Evolutionary conservation across 2,797 vertebrate genomes (phyloP).

Genomic region (Leontocebus nigricollis): DNA sequence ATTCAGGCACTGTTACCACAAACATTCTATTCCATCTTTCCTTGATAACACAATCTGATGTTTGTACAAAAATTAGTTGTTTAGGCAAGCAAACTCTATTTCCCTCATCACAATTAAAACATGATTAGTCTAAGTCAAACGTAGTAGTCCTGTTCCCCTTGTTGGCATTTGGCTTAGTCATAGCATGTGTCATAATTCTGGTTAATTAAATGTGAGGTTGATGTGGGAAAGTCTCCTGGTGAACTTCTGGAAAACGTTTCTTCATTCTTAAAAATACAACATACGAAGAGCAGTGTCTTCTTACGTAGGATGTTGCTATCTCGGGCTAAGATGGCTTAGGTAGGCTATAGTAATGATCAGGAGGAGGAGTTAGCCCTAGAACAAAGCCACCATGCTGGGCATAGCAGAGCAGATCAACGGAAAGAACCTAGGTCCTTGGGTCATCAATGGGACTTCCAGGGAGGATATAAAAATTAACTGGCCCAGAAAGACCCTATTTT

Average conservation of each 20-base stretch:
- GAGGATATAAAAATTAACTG: neutral
- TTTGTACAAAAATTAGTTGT: neutral
- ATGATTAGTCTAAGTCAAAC: neutral
- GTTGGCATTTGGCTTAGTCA: neutral
- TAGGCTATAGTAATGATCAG: neutral
- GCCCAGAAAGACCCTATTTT: neutral
- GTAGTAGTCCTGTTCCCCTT: neutral
- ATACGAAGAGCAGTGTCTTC: neutral
- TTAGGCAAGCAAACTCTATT: neutral
- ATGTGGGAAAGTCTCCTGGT: neutral
- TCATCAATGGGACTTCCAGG: neutral
- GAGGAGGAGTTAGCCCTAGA: neutral
- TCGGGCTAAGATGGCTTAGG: neutral
- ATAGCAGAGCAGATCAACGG: neutral
- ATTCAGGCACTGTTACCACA: neutral
- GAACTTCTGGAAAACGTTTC: neutral
- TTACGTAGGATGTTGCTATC: neutral
- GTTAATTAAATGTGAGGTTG: neutral
- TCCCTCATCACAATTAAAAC: neutral
- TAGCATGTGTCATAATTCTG: neutral
- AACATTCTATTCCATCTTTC: neutral
- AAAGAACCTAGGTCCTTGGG: neutral
- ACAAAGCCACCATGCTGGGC: neutral
- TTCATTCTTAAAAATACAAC: slow-evolving; percentile 12
- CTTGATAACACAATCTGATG: neutral